Evolutionary conservation across 1,140 invertebrate genomes (phyloP).

Genomic region (Zaprionus kolodkinae): DNA sequence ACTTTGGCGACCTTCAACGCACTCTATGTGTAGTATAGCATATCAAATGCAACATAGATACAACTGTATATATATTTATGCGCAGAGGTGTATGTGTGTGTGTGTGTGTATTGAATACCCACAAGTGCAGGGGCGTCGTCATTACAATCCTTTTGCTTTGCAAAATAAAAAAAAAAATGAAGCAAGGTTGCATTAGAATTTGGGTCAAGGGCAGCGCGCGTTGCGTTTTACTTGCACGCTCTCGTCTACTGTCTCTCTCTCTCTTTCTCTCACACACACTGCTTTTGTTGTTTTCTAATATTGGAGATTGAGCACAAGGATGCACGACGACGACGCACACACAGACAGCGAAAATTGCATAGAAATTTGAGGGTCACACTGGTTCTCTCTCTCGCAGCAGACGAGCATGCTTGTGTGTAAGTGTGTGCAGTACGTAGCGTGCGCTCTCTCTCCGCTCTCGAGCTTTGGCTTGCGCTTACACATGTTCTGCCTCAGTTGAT

Average conservation of each 20-base stretch:
- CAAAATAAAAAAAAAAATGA: constrained; percentile 43
- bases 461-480: constrained; percentile 31
- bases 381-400: constrained; percentile 58
- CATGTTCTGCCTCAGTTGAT: constrained; percentile 78
- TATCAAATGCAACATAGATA: constrained; percentile 7
- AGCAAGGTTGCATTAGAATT: constrained; percentile 78
- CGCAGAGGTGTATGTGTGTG: not conserved
- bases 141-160: constrained; percentile 29
- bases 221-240: constrained; percentile 18
- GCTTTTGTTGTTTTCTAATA: constrained; percentile 66
- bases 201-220: constrained; percentile 70
- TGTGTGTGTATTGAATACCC: constrained; percentile 39
- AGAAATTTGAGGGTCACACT: constrained; percentile 68
- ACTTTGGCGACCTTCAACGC: constrained; percentile 40
- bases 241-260: not conserved
- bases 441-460: constrained; percentile 12
- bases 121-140: constrained; percentile 60
- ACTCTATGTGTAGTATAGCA: constrained; percentile 24
- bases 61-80: constrained; percentile 5
- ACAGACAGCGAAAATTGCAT: constrained; percentile 72
- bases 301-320: constrained; percentile 80
- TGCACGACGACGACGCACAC: constrained; percentile 40
- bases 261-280: not conserved
- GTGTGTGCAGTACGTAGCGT: constrained; percentile 43
- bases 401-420: constrained; percentile 15